These are phyloP conservation scores for Capitulum mitella DNA, from an alignment of 2,888 invertebrate species.

Conservation along the genomic window DNA sequence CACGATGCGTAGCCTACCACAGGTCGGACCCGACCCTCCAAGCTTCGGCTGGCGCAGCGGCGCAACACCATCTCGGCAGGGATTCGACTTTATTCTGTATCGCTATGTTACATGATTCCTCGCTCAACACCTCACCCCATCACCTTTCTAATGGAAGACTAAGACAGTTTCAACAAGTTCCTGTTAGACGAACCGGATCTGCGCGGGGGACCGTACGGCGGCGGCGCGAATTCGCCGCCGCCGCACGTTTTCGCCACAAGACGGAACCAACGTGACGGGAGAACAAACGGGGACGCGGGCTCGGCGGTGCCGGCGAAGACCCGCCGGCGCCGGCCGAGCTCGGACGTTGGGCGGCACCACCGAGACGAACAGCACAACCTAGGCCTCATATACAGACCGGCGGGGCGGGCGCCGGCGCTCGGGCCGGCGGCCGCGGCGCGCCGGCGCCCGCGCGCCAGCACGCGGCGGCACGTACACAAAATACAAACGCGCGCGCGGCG, in stretches of 20 bases:
- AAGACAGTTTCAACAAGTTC: background rate
- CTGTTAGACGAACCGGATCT: background rate
- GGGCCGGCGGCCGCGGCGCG: background rate
- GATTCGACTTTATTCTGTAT: constrained; percentile 8
- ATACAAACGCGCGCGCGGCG: background rate
- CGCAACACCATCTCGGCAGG: background rate
- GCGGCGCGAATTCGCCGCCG: background rate
- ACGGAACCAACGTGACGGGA: too few relatives aligned
- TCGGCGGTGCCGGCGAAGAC: too few relatives aligned
- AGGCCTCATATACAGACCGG: background rate
- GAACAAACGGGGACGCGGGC: too few relatives aligned
- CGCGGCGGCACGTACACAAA: background rate
- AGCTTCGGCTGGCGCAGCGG: too few relatives aligned
- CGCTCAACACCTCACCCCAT: background rate
- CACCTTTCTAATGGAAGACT: constrained; percentile 20
- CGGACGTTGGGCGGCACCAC: background rate
- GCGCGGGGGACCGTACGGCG: too few relatives aligned
- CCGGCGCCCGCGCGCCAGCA: background rate
- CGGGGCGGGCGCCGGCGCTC: background rate
- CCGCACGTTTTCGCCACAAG: too few relatives aligned
- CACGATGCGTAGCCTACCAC: too few relatives aligned
- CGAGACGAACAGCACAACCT: background rate
- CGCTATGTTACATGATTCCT: constrained; percentile 16
- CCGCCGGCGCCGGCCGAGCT: too few relatives aligned
- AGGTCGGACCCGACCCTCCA: too few relatives aligned